A percentile compares a stretch with the other conserved stretches of the same genome.
Evolutionary conservation across 2,888 invertebrate species (phyloP).

Genomic region (Ecdyonurus torrentis): DNA sequence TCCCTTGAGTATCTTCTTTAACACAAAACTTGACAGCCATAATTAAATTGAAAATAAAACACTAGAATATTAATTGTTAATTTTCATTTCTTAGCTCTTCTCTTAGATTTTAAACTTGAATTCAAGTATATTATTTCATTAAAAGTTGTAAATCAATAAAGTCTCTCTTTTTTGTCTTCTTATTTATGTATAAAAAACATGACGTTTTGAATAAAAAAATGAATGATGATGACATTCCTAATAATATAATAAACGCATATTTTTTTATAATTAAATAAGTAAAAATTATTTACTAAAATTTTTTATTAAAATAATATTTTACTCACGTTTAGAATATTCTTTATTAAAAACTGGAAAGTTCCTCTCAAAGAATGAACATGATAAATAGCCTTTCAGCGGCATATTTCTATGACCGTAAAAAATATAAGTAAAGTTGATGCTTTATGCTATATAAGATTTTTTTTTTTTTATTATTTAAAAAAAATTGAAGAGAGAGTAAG

Average conservation of each 20-base stretch:
- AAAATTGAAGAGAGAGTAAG: neutral
- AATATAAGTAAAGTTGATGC: neutral
- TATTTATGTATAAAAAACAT: too few relatives aligned
- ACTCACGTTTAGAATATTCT: neutral
- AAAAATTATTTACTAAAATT: neutral
- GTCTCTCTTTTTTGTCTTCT: too few relatives aligned
- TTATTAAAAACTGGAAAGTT: neutral
- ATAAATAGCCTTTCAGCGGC: neutral
- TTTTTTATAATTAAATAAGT: neutral
- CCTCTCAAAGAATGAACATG: neutral
- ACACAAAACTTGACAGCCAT: neutral
- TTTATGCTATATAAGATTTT: neutral
- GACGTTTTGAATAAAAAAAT: neutral
- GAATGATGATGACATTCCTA: neutral
- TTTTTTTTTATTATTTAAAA: neutral
- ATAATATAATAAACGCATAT: neutral
- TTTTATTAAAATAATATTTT: neutral
- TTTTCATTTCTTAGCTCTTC: neutral
- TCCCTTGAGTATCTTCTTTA: neutral
- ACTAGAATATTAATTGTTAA: neutral
- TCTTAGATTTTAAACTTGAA: neutral
- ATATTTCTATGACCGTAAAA: neutral
- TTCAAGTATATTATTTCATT: neutral
- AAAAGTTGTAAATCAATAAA: too few relatives aligned
- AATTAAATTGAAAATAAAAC: neutral